Percentiles rank a stretch among this genome's conserved stretches.
phyloP scores from a whole-genome alignment of 2,113 vertebrate genomes.

The Suncus etruscus region DNA sequence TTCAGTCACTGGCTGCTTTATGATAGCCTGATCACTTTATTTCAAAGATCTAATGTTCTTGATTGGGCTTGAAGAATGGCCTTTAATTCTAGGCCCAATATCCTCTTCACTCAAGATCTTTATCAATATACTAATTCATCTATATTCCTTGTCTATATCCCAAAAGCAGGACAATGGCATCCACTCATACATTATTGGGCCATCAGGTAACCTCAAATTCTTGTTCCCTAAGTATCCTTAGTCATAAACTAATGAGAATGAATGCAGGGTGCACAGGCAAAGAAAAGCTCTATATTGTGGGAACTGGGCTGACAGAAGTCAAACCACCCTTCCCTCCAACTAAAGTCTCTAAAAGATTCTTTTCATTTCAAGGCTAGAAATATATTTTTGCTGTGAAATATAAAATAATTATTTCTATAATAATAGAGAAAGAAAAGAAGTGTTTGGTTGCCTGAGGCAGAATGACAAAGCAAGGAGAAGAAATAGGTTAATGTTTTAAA shows the following conservation, averaged over 20 bases:
- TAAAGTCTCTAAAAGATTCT: not conserved
- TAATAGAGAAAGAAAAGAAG: not conserved
- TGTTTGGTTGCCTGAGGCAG: not conserved
- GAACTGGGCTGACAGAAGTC: not conserved
- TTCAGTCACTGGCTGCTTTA: too few relatives aligned
- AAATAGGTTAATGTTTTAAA: conserved; percentile 14
- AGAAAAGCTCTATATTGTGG: not conserved
- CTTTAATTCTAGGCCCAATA: too few relatives aligned
- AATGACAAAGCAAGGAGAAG: not conserved
- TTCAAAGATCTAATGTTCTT: too few relatives aligned
- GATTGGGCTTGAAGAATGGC: too few relatives aligned
- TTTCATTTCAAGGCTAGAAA: not conserved
- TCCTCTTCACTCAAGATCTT: too few relatives aligned
- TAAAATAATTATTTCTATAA: not conserved
- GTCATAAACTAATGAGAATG: not conserved
- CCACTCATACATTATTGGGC: not conserved
- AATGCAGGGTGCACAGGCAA: not conserved
- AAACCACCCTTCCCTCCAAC: too few relatives aligned
- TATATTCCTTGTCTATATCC: too few relatives aligned
- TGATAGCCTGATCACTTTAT: too few relatives aligned
- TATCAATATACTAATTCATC: not conserved
- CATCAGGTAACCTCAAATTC: not conserved
- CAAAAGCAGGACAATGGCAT: not conserved
- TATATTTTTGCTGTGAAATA: not conserved
- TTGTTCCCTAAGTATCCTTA: not conserved